A percentile compares a stretch with the other conserved stretches of the same genome.
These are phyloP conservation scores for Vidua chalybeata DNA, from an alignment of 2,113 vertebrate genomes.

Conservation along the genomic window DNA sequence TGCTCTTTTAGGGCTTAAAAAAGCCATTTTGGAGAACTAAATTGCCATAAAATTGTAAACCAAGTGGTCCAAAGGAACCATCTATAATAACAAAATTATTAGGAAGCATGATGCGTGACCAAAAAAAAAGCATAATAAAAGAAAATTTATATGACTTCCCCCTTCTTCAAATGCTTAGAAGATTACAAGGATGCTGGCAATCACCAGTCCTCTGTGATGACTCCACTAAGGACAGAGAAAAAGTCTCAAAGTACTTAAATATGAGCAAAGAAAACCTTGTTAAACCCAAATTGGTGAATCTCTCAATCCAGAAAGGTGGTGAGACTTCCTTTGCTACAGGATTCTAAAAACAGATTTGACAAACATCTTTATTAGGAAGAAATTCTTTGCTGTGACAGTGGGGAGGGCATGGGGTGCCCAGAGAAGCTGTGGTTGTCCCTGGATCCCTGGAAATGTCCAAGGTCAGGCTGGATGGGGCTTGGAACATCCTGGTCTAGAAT, in stretches of 20 bases:
- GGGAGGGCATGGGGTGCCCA: background rate
- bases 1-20: background rate
- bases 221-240: background rate
- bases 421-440: background rate
- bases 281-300: background rate
- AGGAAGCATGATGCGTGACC: background rate
- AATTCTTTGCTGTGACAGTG: background rate
- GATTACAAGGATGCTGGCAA: background rate
- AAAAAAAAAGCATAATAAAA: background rate
- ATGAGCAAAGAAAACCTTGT: background rate
- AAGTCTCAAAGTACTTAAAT: background rate
- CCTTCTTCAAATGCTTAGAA: background rate
- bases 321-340: background rate
- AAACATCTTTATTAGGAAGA: background rate
- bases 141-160: fast-evolving
- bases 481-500: background rate
- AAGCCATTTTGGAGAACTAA: background rate
- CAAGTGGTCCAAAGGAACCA: background rate
- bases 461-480: fast-evolving
- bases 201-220: background rate
- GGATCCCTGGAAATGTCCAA: background rate
- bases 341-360: background rate
- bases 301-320: background rate
- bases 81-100: background rate
- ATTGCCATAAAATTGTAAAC: background rate